Percentiles rank a stretch among this genome's conserved stretches.
Evolutionary conservation across 2,113 vertebrate species (phyloP).

Genomic region (Trogon surrucura): DNA sequence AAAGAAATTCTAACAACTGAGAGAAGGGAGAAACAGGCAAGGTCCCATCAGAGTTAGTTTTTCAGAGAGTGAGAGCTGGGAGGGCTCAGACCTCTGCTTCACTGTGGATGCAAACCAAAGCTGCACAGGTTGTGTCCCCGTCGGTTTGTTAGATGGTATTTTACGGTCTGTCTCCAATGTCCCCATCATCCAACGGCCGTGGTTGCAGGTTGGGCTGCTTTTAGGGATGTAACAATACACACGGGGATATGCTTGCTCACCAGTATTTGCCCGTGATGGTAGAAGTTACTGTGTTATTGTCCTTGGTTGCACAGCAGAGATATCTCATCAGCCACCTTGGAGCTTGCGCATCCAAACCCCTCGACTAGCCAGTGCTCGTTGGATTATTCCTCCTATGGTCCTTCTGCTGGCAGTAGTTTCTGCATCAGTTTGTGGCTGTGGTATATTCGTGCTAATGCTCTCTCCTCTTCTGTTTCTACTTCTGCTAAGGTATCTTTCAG

Average conservation of each 20-base stretch:
- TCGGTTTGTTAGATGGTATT: neutral
- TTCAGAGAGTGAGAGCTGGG: neutral
- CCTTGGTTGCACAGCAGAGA: neutral
- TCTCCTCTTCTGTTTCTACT: neutral
- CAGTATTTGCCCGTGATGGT: neutral
- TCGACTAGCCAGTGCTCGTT: fast-evolving
- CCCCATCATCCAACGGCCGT: neutral
- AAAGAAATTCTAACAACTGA: neutral
- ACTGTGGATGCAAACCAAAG: neutral
- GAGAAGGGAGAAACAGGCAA: neutral
- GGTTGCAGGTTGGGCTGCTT: neutral
- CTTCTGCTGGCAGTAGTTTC: neutral
- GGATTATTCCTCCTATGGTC: neutral
- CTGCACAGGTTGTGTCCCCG: neutral
- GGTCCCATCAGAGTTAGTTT: neutral
- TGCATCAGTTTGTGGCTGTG: neutral
- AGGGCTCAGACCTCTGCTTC: neutral
- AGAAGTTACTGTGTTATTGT: neutral
- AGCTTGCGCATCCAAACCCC: neutral
- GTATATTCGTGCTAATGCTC: neutral
- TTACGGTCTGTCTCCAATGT: neutral
- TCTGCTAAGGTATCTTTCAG: neutral
- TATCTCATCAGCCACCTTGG: neutral
- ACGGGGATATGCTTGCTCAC: neutral
- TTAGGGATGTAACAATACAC: neutral